Percentiles rank a stretch among this genome's conserved stretches.
Evolutionary conservation across 2,113 vertebrate genomes (phyloP).

Genomic region (Pycnonotus jocosus): DNA sequence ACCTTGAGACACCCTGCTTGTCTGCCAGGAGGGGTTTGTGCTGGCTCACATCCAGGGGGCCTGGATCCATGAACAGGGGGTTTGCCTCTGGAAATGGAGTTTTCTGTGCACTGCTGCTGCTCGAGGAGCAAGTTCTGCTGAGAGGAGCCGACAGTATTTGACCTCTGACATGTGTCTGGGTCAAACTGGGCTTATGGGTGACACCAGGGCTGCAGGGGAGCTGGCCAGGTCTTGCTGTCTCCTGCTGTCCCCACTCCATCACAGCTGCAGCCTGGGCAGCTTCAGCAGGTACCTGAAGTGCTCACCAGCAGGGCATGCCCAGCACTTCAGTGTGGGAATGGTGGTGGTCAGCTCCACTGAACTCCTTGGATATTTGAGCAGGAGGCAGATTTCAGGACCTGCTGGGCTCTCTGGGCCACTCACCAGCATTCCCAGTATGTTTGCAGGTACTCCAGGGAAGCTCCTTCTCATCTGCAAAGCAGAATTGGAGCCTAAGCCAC

Average conservation of each 20-base stretch:
- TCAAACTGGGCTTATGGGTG: not conserved
- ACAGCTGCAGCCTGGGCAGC: not conserved
- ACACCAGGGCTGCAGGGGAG: not conserved
- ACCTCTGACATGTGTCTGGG: not conserved
- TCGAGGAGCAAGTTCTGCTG: not conserved
- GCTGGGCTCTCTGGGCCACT: not conserved
- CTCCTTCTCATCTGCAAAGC: not conserved
- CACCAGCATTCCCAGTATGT: not conserved
- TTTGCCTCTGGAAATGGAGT: not conserved
- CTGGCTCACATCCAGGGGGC: fast-evolving
- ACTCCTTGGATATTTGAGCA: not conserved
- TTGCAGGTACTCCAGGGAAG: not conserved
- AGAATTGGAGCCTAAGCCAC: not conserved
- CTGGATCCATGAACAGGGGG: fast-evolving
- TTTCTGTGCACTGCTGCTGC: fast-evolving
- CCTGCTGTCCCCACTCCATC: not conserved
- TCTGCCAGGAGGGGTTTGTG: not conserved
- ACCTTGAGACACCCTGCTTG: not conserved
- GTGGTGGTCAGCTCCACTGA: not conserved
- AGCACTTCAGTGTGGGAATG: not conserved
- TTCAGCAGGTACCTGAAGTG: not conserved
- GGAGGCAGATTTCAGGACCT: not conserved
- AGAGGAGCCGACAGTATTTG: not conserved
- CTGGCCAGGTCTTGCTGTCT: fast-evolving
- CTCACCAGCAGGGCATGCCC: not conserved